Base-by-base conservation (phyloP, 2,888 invertebrate species). In the Acrobasis consociella region DNA sequence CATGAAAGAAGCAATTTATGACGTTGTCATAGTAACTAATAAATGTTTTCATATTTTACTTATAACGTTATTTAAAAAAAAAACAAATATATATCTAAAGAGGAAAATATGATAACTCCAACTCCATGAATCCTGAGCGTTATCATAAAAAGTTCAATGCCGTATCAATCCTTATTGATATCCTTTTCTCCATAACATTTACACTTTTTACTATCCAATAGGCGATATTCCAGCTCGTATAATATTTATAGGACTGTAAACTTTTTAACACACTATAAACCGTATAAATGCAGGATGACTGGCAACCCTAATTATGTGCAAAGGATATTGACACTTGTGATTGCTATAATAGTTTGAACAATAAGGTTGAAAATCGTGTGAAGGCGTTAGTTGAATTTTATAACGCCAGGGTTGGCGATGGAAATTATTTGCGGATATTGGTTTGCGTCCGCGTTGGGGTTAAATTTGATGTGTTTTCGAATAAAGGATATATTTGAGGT, bases 191-290 rank as follows among this genome's bases (percentile, higher is more conserved):
- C 31, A 59, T 59, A 49, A 59, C 58, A 49, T 31, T 58, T 22
- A 46, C 16, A 22, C 49, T 49, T 31, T 50, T 60, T 50, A 60
- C 60, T 16, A 39, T 38, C 39, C 31, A 39, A 42, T 50, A 50
- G 50, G 39, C 60, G 52, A 60, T 60, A 51, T 51, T 51, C 51
- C 5, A 39, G 42, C 39, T 60, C 60, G 22, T 60, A 60, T 51
- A 52, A 59, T 56, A 62, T 64, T 65, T 60, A 65, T 64, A 15
- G 62, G 39, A 10, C 55, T 58, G 50, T 65, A 65, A 64, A 64
- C 51, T 58, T 63, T 64, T 67, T 63, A 65, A 60, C 62, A 31
- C 51, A 49, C 60, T 63, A 52, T 67, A 60, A 63, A 65, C 61
- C 61, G 56, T 49, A 58, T 62, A 59, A 59, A 64, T 37, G 16